A percentile compares a stretch with the other conserved stretches of the same genome.
phyloP scores from a whole-genome alignment of 2,113 vertebrate genomes.

The Rhinichthys klamathensis region DNA sequence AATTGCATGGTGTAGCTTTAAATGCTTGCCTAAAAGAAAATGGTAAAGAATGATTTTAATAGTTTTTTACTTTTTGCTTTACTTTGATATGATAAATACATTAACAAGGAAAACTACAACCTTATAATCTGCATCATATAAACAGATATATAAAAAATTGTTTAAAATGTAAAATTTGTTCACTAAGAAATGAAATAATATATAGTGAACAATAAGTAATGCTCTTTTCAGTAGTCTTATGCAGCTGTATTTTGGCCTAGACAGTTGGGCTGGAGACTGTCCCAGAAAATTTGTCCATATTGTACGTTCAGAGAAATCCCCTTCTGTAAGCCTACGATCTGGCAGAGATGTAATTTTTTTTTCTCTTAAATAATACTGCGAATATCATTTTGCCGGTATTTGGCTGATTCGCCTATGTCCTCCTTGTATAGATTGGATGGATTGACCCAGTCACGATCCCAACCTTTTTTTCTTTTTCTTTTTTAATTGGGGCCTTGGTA shows the following conservation, averaged over 20 bases:
- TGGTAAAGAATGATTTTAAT: neutral
- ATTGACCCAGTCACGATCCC: neutral
- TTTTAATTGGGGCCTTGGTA: too few species aligned
- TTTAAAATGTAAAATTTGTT: neutral
- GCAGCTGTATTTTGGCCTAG: constrained; percentile 21
- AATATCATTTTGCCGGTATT: neutral
- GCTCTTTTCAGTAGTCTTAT: neutral
- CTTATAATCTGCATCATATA: neutral
- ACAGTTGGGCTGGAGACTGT: too few species aligned
- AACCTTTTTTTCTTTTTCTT: too few species aligned
- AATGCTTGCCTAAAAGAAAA: too few species aligned
- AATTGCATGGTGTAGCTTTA: neutral
- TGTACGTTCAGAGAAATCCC: neutral
- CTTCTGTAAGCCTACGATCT: too few species aligned
- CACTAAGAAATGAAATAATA: neutral
- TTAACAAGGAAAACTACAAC: constrained; percentile 13
- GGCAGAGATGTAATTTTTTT: neutral
- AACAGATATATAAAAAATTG: neutral
- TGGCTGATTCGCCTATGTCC: neutral
- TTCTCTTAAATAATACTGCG: neutral
- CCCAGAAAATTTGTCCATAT: constrained; percentile 1
- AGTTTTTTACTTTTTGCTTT: neutral
- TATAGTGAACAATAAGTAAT: neutral
- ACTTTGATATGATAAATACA: constrained; percentile 14
- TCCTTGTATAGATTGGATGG: neutral